These are phyloP conservation scores for Diachasma alloeum DNA, from an alignment of 1,140 invertebrate species.

Conservation along the genomic window DNA sequence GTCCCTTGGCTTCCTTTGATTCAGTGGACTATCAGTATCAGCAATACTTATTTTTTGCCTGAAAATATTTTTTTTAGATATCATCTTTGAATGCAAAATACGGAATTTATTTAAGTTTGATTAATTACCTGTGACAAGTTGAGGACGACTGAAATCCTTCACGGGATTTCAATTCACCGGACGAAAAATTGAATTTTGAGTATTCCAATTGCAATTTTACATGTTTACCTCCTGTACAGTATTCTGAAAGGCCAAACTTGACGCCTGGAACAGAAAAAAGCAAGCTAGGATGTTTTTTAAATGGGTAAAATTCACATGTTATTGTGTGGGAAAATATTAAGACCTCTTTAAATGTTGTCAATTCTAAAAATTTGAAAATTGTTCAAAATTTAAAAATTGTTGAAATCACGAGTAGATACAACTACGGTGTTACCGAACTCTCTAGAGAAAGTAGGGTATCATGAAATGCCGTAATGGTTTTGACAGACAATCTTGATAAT, in stretches of 20 bases:
- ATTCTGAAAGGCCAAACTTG: not conserved
- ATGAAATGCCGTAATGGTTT: too few species aligned
- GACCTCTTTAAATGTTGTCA: too few species aligned
- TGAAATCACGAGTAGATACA: too few species aligned
- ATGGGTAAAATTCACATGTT: too few species aligned
- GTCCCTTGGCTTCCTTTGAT: not conserved
- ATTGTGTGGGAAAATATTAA: too few species aligned
- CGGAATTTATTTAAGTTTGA: not conserved
- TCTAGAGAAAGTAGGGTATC: too few species aligned
- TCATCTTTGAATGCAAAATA: not conserved
- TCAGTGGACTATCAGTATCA: not conserved
- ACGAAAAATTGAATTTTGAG: not conserved
- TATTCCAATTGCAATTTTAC: not conserved
- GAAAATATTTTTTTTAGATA: not conserved
- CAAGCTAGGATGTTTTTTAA: too few species aligned
- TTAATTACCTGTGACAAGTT: not conserved
- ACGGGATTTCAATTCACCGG: not conserved
- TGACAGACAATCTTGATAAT: not conserved
- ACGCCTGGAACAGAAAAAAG: not conserved
- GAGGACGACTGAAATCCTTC: not conserved
- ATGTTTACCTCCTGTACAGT: not conserved
- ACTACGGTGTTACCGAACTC: too few species aligned
- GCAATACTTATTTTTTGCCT: not conserved
- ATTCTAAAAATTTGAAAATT: not conserved
- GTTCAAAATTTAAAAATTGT: not conserved